Evolutionary conservation across 2,113 vertebrate genomes (phyloP).

Genomic region (Rhombomys opimus): DNA sequence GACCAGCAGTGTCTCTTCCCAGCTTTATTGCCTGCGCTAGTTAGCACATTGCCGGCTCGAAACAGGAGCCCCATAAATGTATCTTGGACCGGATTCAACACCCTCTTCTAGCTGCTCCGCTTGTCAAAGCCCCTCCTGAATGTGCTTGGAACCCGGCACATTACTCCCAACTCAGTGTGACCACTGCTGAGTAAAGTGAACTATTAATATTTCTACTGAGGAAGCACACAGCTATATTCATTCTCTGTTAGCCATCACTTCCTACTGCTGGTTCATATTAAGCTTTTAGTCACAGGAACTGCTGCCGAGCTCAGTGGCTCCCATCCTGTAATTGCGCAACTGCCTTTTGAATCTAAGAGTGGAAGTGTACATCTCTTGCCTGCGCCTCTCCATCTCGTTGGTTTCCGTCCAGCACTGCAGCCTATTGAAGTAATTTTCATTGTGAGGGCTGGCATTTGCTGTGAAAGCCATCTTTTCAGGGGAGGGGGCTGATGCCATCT

Average conservation of each 20-base stretch:
- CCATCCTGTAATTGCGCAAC: constrained; percentile 58
- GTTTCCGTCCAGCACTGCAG: constrained; percentile 57
- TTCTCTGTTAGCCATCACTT: constrained; percentile 47
- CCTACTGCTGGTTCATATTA: constrained; percentile 61
- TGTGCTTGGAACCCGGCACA: neutral
- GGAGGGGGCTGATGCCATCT: neutral
- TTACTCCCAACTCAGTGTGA: neutral
- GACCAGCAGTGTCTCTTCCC: constrained; percentile 22
- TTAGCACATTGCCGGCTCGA: neutral
- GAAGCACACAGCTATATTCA: constrained; percentile 33
- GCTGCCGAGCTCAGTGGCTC: constrained; percentile 60
- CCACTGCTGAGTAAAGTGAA: neutral
- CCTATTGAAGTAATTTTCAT: constrained; percentile 54
- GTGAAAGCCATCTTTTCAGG: neutral
- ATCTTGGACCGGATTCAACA: constrained; percentile 52
- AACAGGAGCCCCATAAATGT: constrained; percentile 41
- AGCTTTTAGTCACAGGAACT: constrained; percentile 59
- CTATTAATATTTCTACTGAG: constrained; percentile 47
- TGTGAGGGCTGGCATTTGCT: neutral
- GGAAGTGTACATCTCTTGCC: constrained; percentile 49
- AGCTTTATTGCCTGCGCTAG: neutral
- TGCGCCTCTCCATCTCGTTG: constrained; percentile 44
- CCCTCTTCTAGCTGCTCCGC: constrained; percentile 10
- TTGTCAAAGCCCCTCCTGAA: constrained; percentile 49
- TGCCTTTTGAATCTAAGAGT: constrained; percentile 63